Base-by-base conservation (phyloP, 2,888 invertebrate species). In the Poecilobothrus nobilitatus region DNA sequence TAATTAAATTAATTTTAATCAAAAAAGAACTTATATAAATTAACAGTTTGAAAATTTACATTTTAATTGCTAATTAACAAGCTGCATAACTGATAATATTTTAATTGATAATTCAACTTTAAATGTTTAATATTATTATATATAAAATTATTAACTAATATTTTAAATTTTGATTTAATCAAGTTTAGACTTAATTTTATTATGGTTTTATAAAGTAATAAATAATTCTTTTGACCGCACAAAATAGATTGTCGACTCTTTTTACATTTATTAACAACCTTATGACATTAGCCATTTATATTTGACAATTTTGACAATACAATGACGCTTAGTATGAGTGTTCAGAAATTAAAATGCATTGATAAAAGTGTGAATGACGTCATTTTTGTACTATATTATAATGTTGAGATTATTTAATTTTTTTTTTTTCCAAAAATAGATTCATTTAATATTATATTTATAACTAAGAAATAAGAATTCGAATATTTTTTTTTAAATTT, bases 231-330 rank as follows among this genome's bases (percentile, higher is more conserved):
- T 53, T 53, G 2, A 53, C 53, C 53, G 53, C 53, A 53, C 53
- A 53, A 53, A 53, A 53, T 53, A 53, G 53, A 53, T 53, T 53
- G 53, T 53, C 53, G 53, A 53, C 53, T 53, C 53, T 53, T n/a
- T n/a, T n/a, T n/a, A n/a, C n/a, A n/a, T n/a, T n/a, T n/a, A n/a
- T n/a, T 27, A 53, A 53, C 53, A 53, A 53, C 6, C 6, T 18
- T 18, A 53, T 53, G 53, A 53, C 53, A 53, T 53, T 53, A 41
- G 41, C 9, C 41, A 53, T 53, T 15, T 12, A 53, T 12, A 6
- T 37, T 1, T 53, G 53, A 53, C 53, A 53, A 18, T 18, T n/a
- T 12, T 53, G 53, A 18, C 53, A 53, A 6, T 18, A 15, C 18
- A 53, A 53, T 18, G 53, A 53, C 53, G 53, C 53, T 12, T 53